A percentile compares a stretch with the other conserved stretches of the same genome.
These are phyloP conservation scores for Cygnus atratus DNA, from an alignment of 2,113 vertebrate genomes.

Conservation along the genomic window DNA sequence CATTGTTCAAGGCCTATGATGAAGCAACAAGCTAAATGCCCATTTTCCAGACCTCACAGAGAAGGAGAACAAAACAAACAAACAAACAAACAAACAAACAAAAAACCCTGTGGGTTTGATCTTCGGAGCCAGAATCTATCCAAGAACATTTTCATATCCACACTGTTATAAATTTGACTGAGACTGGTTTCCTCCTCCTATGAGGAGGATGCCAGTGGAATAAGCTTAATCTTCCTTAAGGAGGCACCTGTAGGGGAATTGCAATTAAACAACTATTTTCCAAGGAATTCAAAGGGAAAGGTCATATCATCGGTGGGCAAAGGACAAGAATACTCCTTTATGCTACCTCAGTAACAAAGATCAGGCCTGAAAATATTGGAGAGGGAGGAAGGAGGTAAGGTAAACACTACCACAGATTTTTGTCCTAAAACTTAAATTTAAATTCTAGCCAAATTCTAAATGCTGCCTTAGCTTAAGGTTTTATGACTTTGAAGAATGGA, in stretches of 20 bases:
- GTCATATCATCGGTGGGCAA: rapidly evolving
- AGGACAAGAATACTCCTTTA: neutral
- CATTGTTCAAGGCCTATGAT: neutral
- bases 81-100: neutral
- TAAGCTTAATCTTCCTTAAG: neutral
- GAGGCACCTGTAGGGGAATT: neutral
- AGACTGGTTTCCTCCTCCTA: neutral
- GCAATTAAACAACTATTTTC: neutral
- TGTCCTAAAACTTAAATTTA: neutral
- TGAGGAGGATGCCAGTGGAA: neutral
- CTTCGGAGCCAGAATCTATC: neutral
- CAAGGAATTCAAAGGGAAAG: neutral
- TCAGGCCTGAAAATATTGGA: neutral
- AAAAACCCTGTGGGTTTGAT: neutral
- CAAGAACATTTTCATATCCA: neutral
- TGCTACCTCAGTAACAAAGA: neutral
- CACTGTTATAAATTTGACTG: neutral
- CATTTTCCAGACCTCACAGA: neutral
- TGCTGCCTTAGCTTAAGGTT: neutral
- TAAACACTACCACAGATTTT: neutral
- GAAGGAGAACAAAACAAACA: neutral
- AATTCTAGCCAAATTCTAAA: neutral
- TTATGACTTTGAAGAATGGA: neutral
- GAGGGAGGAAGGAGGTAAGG: neutral
- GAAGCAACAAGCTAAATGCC: neutral